Evolutionary conservation across 2,888 invertebrate species (phyloP).

Genomic region (Tryphoninae sp.): DNA sequence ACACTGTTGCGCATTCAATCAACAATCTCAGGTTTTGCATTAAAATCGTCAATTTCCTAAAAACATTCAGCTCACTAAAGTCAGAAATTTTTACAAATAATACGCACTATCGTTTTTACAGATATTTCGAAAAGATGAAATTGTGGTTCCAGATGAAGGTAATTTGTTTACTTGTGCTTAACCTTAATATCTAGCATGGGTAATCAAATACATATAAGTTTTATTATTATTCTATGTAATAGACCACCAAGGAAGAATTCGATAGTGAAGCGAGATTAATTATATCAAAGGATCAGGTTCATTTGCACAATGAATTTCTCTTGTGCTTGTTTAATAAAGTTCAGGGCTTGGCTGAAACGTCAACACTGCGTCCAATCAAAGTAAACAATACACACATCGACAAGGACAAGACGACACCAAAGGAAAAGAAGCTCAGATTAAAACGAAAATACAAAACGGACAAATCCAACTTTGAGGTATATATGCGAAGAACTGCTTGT

Average conservation of each 20-base stretch:
- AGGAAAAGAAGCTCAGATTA: constrained; percentile 74
- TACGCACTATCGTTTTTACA: constrained; percentile 62
- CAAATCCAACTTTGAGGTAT: constrained; percentile 81
- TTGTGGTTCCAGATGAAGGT: constrained; percentile 86
- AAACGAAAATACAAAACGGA: constrained; percentile 78
- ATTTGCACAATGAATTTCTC: constrained; percentile 92
- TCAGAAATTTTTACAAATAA: neutral
- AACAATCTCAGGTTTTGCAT: neutral
- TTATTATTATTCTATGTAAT: constrained; percentile 72
- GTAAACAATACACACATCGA: constrained; percentile 77
- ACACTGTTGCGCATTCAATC: constrained; percentile 11
- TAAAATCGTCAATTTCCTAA: neutral
- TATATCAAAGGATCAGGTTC: constrained; percentile 88
- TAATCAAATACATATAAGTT: neutral
- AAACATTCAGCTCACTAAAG: constrained; percentile 2
- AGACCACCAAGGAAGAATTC: constrained; percentile 92
- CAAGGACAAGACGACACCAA: constrained; percentile 79
- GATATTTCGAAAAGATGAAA: constrained; percentile 88
- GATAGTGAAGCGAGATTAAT: constrained; percentile 90
- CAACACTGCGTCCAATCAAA: constrained; percentile 79
- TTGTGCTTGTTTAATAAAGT: constrained; percentile 91
- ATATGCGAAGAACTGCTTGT: constrained; percentile 72
- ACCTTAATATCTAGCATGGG: neutral
- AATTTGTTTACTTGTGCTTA: constrained; percentile 40
- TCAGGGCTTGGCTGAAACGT: constrained; percentile 79